These are phyloP conservation scores for Agelastica alni DNA, from an alignment of 2,888 invertebrate species.

Conservation along the genomic window DNA sequence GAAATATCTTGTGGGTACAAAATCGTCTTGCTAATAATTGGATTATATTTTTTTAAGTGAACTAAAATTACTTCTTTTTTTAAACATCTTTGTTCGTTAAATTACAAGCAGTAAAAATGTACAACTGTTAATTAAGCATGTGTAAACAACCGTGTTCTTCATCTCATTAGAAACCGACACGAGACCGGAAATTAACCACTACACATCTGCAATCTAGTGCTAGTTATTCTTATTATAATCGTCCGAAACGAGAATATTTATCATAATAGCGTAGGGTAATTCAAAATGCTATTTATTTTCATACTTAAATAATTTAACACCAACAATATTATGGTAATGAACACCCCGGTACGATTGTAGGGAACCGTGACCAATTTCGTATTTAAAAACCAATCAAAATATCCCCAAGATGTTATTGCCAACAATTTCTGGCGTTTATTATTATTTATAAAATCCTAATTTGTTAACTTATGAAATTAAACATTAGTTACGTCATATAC, in stretches of 20 bases:
- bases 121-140: conserved; percentile 1
- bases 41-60: neutral
- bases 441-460: no score
- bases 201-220: neutral
- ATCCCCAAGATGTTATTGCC: no score
- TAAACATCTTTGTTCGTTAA: neutral
- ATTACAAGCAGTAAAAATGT: neutral
- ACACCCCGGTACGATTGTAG: no score
- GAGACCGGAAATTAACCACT: conserved; percentile 7
- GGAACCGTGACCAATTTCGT: no score
- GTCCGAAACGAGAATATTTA: neutral
- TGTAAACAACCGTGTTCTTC: conserved; percentile 1
- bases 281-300: neutral
- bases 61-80: neutral
- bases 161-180: conserved; percentile 7
- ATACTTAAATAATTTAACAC: no score
- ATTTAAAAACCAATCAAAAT: no score
- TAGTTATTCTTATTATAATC: neutral
- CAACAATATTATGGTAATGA: no score
- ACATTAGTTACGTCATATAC: no score
- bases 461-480: no score
- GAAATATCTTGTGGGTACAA: no score
- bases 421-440: no score
- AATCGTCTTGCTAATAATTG: no score
- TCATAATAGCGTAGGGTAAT: neutral